Percentiles rank a stretch among this genome's conserved stretches.
phyloP scores from a whole-genome alignment of 2,888 invertebrate genomes.

The Limenitis arthemis region DNA sequence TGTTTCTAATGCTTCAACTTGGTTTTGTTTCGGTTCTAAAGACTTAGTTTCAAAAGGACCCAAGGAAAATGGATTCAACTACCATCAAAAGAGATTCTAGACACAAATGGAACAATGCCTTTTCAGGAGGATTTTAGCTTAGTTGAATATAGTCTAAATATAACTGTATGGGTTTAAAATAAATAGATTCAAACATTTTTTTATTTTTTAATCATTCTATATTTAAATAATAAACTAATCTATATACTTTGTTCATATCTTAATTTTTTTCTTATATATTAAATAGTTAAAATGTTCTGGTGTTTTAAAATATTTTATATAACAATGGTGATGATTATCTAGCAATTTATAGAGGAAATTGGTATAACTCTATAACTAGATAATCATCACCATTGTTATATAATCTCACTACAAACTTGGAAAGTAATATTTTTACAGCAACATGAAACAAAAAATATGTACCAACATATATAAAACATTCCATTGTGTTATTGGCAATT shows the following conservation, averaged over 20 bases:
- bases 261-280: constrained; percentile 36
- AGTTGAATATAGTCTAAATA: constrained; percentile 1
- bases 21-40: too few relatives aligned
- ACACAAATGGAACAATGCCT: constrained; percentile 77
- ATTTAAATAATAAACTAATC: not conserved
- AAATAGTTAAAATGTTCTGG: constrained; percentile 56
- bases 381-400: constrained; percentile 61
- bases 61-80: constrained; percentile 76
- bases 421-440: constrained; percentile 48
- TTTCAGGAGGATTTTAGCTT: constrained; percentile 46
- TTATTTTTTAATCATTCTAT: not conserved
- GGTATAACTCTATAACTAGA: constrained; percentile 43
- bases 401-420: constrained; percentile 54
- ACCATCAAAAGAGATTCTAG: constrained; percentile 79
- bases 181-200: constrained; percentile 4
- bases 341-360: constrained; percentile 46
- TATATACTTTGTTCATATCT: not conserved
- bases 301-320: constrained; percentile 59
- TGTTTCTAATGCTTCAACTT: too few relatives aligned
- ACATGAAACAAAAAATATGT: constrained; percentile 48
- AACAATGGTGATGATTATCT: constrained; percentile 57
- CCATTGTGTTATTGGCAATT: constrained; percentile 49
- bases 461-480: constrained; percentile 48
- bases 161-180: constrained; percentile 4
- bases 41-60: constrained; percentile 71